Evolutionary conservation across 2,113 vertebrate genomes (phyloP), one percentile per base, ranked within the genome.

Genomic region (Taurulus bubalis): DNA sequence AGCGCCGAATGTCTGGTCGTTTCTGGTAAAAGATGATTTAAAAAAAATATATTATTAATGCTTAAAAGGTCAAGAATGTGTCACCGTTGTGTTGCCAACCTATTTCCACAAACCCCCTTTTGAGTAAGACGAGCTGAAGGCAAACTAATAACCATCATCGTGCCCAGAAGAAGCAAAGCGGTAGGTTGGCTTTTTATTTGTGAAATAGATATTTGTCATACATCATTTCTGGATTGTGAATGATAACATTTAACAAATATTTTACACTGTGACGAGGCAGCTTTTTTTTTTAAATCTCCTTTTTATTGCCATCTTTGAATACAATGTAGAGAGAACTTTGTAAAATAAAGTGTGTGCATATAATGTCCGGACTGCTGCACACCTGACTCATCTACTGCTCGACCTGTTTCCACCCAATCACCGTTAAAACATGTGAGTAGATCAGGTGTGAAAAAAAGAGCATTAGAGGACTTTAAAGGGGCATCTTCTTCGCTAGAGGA

Each of bases 11-110:
- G 58, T 64, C 68, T 67, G 81, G 47, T 69, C 20, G 47, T 18
- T 92, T 84, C 85, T 90, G 88, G 90, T 86, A 92, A 92, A 90
- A 84, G 6, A 59, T 18, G n/a, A n/a, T n/a, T n/a, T n/a, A n/a
- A n/a, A n/a, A n/a, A n/a, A n/a, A n/a, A n/a, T n/a, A n/a, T n/a
- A 40, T 74, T 79, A 90, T 94, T 94, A 90, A 92, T 71, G 30
- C 68, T 83, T 88, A 94, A 94, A n/a, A 95, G 65, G 92, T 93
- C 93, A 92, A 56, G 8, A 80, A 91, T 91, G 92, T 91, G 87
- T 94, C 91, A 87, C 75, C 79, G 68, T 22, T 38, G 14, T 83
- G 67, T 26, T 62, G 56, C 11, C 42, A 77, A 68, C 60, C 26
- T 80, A 47, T 85, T 75, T 75, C 78, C 15, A 67, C 2, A 60